A percentile compares a stretch with the other conserved stretches of the same genome.
Evolutionary conservation across 23 tunicate genomes (phyloP).

Genomic region (Oikopleura dioica): DNA sequence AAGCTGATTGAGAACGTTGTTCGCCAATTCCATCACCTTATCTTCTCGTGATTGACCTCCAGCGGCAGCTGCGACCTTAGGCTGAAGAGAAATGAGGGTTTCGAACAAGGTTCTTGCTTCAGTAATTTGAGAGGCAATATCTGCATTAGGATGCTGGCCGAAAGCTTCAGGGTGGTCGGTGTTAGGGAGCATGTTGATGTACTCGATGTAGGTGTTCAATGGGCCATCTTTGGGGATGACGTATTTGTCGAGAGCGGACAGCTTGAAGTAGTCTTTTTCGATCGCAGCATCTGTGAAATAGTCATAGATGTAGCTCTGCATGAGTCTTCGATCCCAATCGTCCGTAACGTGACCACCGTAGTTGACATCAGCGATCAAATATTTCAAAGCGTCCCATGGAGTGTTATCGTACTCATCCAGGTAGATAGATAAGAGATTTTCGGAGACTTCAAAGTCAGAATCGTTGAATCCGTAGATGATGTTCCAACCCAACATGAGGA

Average conservation of each 20-base stretch:
- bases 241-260: slow-evolving; percentile 84
- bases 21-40: slow-evolving; percentile 87
- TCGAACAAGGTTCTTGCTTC: slow-evolving; percentile 89
- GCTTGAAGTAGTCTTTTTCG: slow-evolving; percentile 43
- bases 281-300: slow-evolving; percentile 43
- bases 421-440: slow-evolving; percentile 82
- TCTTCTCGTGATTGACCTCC: slow-evolving; percentile 48
- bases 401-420: slow-evolving; percentile 98
- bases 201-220: slow-evolving; percentile 66
- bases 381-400: slow-evolving; percentile 98
- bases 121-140: slow-evolving; percentile 94
- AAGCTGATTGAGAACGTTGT: slow-evolving; percentile 69
- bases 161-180: slow-evolving; percentile 97
- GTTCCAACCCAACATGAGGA: slow-evolving; percentile 99
- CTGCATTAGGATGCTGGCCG: slow-evolving; percentile 96
- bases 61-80: slow-evolving; percentile 66
- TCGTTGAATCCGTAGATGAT: slow-evolving; percentile 93
- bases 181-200: slow-evolving; percentile 82
- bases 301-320: slow-evolving; percentile 86
- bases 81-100: slow-evolving; percentile 91
- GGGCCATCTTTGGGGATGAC: slow-evolving; percentile 88
- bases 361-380: slow-evolving; percentile 90
- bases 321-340: slow-evolving; percentile 68
- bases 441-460: slow-evolving; percentile 98
- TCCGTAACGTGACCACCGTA: slow-evolving; percentile 99